These are phyloP conservation scores for Oryctolagus cuniculus DNA, from an alignment of 2,113 vertebrate genomes.

Conservation along the genomic window DNA sequence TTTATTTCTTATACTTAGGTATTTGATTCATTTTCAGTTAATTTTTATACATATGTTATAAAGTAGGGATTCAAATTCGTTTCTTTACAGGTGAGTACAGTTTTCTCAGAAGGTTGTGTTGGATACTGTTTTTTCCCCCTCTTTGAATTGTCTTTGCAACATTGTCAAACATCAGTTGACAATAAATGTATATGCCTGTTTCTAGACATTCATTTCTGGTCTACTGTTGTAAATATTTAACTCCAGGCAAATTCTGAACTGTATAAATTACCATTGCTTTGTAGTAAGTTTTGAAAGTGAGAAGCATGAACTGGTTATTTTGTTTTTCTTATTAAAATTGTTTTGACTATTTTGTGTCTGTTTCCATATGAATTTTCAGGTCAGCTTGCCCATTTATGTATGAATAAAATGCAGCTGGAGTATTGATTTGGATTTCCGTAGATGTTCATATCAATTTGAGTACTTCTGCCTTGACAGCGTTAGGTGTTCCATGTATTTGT, in stretches of 20 bases:
- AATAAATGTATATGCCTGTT: background rate
- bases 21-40: too few species aligned
- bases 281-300: background rate
- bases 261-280: background rate
- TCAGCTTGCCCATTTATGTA: background rate
- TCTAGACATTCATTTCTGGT: background rate
- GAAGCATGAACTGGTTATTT: background rate
- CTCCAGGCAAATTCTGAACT: background rate
- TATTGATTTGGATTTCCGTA: background rate
- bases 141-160: too few species aligned
- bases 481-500: background rate
- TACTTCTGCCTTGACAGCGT: background rate
- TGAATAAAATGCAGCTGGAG: background rate
- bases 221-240: too few species aligned
- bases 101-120: background rate
- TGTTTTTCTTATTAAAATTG: background rate
- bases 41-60: background rate
- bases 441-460: background rate
- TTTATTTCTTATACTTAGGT: too few species aligned
- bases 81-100: background rate
- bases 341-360: background rate
- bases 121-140: background rate
- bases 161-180: background rate
- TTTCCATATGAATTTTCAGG: slow-evolving; percentile 4
- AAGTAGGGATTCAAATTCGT: background rate